A percentile compares a stretch with the other conserved stretches of the same genome.
phyloP scores from a whole-genome alignment of 2,888 invertebrate species.

The Lamproptera curius region DNA sequence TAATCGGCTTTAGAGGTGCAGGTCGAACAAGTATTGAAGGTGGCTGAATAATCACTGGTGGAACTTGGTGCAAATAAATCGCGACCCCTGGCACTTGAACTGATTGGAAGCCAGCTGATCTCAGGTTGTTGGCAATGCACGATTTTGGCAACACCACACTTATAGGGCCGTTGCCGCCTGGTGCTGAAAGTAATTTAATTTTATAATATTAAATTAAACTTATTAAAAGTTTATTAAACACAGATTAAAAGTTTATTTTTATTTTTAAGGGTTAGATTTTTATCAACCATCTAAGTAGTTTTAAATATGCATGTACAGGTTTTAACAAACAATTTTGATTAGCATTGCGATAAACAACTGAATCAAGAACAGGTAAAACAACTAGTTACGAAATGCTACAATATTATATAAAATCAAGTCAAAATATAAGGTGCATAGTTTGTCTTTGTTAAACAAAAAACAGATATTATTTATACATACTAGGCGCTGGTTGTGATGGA shows the following conservation, averaged over 20 bases:
- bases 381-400: too few relatives aligned
- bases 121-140: conserved; percentile 35
- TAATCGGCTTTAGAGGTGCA: conserved; percentile 36
- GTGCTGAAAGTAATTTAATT: conserved; percentile 35
- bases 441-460: too few relatives aligned
- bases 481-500: conserved; percentile 29
- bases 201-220: neutral
- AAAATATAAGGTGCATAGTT: too few relatives aligned
- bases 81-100: conserved; percentile 51
- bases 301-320: too few relatives aligned
- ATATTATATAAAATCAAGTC: too few relatives aligned
- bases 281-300: too few relatives aligned
- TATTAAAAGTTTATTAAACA: too few relatives aligned
- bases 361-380: too few relatives aligned
- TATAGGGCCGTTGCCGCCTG: conserved; percentile 46
- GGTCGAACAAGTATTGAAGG: conserved; percentile 54
- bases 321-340: too few relatives aligned
- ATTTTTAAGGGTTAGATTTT: too few relatives aligned
- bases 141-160: conserved; percentile 35
- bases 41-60: conserved; percentile 55
- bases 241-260: too few relatives aligned
- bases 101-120: conserved; percentile 44
- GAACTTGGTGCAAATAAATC: conserved; percentile 45
- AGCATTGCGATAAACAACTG: too few relatives aligned
- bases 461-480: conserved; percentile 31